These are phyloP conservation scores for Epizoanthus illoricatus DNA, from an alignment of 92 coral and sea anemone species.

Conservation along the genomic window DNA sequence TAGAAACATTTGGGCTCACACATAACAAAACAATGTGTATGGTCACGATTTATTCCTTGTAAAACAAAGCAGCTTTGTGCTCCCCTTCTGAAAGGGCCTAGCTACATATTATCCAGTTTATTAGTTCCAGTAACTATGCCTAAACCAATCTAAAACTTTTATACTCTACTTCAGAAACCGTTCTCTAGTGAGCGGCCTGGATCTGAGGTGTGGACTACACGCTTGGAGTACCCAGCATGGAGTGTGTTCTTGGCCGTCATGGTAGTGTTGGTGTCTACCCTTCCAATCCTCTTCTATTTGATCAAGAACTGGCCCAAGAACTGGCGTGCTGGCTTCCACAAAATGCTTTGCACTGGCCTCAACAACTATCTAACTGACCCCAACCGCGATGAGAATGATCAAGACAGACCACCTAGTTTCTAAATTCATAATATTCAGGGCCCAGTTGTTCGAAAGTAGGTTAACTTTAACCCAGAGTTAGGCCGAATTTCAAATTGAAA, in stretches of 20 bases:
- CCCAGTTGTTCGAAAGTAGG: too few relatives aligned
- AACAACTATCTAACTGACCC: constrained; percentile 96
- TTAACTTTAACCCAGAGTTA: too few relatives aligned
- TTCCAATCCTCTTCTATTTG: constrained; percentile 80
- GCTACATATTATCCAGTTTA: too few relatives aligned
- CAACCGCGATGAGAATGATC: constrained; percentile 36
- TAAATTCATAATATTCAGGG: not conserved
- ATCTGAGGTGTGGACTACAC: constrained; percentile 56
- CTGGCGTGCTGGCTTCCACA: constrained; percentile 90
- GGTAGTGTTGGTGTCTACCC: constrained; percentile 80
- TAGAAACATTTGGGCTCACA: too few relatives aligned
- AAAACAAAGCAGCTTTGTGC: too few relatives aligned
- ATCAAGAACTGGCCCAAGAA: constrained; percentile 98
- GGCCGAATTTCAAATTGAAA: too few relatives aligned
- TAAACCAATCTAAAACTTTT: not conserved
- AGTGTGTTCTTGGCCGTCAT: constrained; percentile 71
- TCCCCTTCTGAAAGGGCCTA: too few relatives aligned
- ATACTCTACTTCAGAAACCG: constrained; percentile 62
- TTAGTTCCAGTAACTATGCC: too few relatives aligned
- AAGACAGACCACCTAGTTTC: not conserved
- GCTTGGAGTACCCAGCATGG: constrained; percentile 82
- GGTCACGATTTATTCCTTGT: too few relatives aligned
- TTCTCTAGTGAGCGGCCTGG: constrained; percentile 72
- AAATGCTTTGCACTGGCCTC: constrained; percentile 78
- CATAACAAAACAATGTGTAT: too few relatives aligned